Evolutionary conservation across 2,888 invertebrate genomes (phyloP).

Genomic region (Mamestra brassicae): DNA sequence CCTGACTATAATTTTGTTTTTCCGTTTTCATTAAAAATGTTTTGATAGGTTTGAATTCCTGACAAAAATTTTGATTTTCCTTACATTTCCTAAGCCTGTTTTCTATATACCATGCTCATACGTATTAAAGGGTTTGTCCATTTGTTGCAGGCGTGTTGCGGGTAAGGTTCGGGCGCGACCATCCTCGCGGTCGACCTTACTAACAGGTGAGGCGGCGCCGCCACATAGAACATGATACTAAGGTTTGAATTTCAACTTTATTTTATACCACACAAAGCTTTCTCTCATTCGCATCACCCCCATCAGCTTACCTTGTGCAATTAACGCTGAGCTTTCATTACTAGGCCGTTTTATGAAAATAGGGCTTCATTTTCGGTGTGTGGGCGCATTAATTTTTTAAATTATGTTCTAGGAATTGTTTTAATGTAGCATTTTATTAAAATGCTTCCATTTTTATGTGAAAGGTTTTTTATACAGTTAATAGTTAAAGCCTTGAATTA

Average conservation of each 20-base stretch:
- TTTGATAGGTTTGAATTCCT: not conserved
- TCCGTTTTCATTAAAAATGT: not conserved
- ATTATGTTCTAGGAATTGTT: constrained; percentile 68
- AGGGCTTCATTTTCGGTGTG: constrained; percentile 70
- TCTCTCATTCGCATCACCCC: constrained; percentile 46
- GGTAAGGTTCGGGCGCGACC: constrained; percentile 88
- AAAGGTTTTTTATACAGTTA: constrained; percentile 35
- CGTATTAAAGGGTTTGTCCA: constrained; percentile 56
- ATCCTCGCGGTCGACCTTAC: constrained; percentile 89
- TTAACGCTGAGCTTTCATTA: constrained; percentile 74
- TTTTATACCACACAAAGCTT: constrained; percentile 65
- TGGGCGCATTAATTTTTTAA: constrained; percentile 66
- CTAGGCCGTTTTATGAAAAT: constrained; percentile 71
- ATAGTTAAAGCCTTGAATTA: constrained; percentile 40
- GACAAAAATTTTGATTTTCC: not conserved
- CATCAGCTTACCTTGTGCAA: constrained; percentile 64
- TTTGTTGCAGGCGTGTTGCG: constrained; percentile 84
- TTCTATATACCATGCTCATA: constrained; percentile 1
- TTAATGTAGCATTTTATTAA: constrained; percentile 64
- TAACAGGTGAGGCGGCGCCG: constrained; percentile 90
- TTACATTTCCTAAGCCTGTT: not conserved
- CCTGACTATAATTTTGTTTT: not conserved
- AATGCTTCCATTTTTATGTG: constrained; percentile 44
- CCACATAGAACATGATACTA: constrained; percentile 90
- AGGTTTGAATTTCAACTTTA: constrained; percentile 88